A percentile compares a stretch with the other conserved stretches of the same genome.
Conservation (phyloP, 1,140 invertebrate species). For the Adoxophyes honmai region DNA sequence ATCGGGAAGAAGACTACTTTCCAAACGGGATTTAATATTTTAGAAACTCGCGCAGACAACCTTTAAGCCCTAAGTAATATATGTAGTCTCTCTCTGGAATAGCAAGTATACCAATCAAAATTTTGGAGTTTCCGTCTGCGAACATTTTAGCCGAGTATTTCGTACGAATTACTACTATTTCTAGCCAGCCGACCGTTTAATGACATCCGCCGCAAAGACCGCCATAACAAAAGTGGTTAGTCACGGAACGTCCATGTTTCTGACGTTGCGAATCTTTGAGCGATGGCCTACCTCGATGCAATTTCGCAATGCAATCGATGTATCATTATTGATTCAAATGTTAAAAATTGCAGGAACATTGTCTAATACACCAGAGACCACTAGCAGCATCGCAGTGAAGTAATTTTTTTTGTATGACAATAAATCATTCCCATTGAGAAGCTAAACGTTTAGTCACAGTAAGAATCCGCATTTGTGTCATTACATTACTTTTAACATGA, state of each 20-base stretch:
- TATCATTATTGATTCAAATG: not conserved
- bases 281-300: not conserved
- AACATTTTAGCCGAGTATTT: not conserved
- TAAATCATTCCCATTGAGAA: constrained; percentile 6
- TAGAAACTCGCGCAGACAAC: too few relatives aligned
- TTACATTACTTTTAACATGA: not conserved
- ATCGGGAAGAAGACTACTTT: not conserved
- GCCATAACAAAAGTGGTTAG: constrained; percentile 14
- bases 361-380: not conserved
- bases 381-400: not conserved
- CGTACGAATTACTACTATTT: not conserved
- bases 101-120: too few relatives aligned
- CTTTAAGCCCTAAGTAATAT: too few relatives aligned
- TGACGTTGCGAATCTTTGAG: constrained; percentile 9
- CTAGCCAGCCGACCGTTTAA: constrained; percentile 20
- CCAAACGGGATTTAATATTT: too few relatives aligned
- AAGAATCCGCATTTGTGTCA: not conserved
- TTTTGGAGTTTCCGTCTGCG: too few relatives aligned
- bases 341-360: not conserved
- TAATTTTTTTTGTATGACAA: not conserved
- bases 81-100: too few relatives aligned
- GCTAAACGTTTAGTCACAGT: constrained; percentile 5
- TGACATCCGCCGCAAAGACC: constrained; percentile 20
- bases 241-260: constrained; percentile 9
- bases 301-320: not conserved